These are phyloP conservation scores for Microcebus tavaratra DNA, from an alignment of 2,113 vertebrate genomes.

Conservation along the genomic window DNA sequence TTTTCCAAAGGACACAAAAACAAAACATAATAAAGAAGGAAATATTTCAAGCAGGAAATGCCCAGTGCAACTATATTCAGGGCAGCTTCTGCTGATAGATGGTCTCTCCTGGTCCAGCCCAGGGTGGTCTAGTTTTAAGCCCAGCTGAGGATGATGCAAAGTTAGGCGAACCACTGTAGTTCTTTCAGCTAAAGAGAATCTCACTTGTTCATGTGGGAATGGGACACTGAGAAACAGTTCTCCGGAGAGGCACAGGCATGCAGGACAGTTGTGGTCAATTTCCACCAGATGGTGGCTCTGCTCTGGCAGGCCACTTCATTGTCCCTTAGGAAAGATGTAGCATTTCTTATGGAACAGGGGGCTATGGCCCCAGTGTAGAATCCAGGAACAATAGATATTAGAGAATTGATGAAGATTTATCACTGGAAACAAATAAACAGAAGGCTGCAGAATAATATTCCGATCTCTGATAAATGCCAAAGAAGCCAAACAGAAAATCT, in stretches of 20 bases:
- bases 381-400: background rate
- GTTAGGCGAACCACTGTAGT: background rate
- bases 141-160: background rate
- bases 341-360: background rate
- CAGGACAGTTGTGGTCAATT: background rate
- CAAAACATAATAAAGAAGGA: background rate
- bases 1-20: conserved; percentile 38
- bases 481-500: background rate
- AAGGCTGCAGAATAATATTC: background rate
- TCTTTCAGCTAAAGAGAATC: background rate
- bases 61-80: background rate
- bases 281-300: background rate
- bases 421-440: background rate
- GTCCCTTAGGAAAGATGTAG: background rate
- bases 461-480: background rate
- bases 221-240: background rate
- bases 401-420: background rate
- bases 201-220: background rate
- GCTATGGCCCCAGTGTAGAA: background rate
- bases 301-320: background rate
- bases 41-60: background rate
- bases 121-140: background rate
- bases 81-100: background rate
- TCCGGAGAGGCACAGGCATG: background rate
- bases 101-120: background rate